Evolutionary conservation across 2,888 invertebrate species (phyloP), one percentile per base, ranked within the genome.

Genomic region (Drosophila neotestacea): DNA sequence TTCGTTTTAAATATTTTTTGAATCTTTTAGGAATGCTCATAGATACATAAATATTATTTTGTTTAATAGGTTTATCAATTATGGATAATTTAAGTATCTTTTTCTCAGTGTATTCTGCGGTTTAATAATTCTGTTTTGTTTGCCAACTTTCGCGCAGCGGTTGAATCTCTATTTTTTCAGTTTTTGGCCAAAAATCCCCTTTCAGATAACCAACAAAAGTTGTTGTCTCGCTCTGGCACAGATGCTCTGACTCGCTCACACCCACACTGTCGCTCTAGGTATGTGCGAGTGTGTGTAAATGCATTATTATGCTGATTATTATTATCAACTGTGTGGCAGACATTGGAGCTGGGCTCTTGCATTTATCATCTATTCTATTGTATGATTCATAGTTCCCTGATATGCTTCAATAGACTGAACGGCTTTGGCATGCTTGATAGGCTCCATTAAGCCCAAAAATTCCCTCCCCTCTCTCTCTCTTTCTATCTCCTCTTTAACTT

Each of bases 281-380:
- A n/a, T 27, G 38, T 51, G 38, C 34, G 52, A 27, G 27, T 61
- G 36, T 54, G 10, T 62, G 46, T 68, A 62, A 81, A 73, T 73
- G 75, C 85, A 82, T 87, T 87, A 88, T 86, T 80, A 82, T 85
- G 70, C 73, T 80, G 86, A 82, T 89, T 82, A 89, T 89, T 61
- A 74, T 84, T 86, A 86, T 84, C 87, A 75, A 73, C 67, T 36
- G 65, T 63, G 52, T 36, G 60, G 52, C 69, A 73, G 72, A 65
- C 64, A 58, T 44, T 52, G 50, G 16, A 36, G 50, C 38, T 52
- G 63, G 16, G 38, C 28, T 46, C 47, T 34, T 36, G 63, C 63
- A 62, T 65, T 47, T 59, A 56, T 51, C 74, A 78, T 70, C 66
- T 63, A 63, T 42, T 52, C 60, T 51, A 55, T 71, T 77, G 59